Evolutionary conservation across 1,140 invertebrate genomes (phyloP), one percentile per base, ranked within the genome.

Genomic region (Drosophila miranda): DNA sequence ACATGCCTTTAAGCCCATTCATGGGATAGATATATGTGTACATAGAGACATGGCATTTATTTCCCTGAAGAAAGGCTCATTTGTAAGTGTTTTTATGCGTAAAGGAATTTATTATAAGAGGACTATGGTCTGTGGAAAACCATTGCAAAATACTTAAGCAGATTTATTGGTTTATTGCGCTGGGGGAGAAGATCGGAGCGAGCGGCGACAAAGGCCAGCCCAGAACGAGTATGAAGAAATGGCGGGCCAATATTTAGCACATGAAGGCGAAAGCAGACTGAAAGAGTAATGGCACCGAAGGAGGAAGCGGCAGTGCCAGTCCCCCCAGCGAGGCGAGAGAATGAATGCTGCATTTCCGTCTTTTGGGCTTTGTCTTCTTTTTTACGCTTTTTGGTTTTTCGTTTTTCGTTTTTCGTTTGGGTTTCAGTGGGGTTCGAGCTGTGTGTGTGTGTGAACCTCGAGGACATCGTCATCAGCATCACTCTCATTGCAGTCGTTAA

Each of bases 291-390:
- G 48, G 46, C 41, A 14, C n/a, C n/a, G 38, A 14, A 43, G 44
- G 43, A n/a, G 2, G 30, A 14, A n/a, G 4, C 9, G 23, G 9
- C 7, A 38, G 41, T 38, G 3, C 9, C 34, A 38, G 9, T 11
- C 34, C 9, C 9, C 9, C 9, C 11, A 57, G 48, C 80, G 53
- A 26, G 67, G 64, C 53, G 54, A 43, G 66, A 71, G 51, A 72
- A 71, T 80, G 77, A 80, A 80, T 78, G 74, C 69, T 78, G 78
- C 78, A 82, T 78, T 82, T 82, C 79, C 79, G 74, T 62, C 53
- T 62, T 66, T 75, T 78, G 74, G 50, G 58, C 59, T 76, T 82
- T 73, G 62, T 77, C 57, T 82, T 62, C 4, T 38, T 46, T 67
- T 50, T 52, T 51, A 19, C 19, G 6, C 5, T 7, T 28, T 28